phyloP scores from a whole-genome alignment of 2,888 invertebrate species.

The Drosophila mimica region DNA sequence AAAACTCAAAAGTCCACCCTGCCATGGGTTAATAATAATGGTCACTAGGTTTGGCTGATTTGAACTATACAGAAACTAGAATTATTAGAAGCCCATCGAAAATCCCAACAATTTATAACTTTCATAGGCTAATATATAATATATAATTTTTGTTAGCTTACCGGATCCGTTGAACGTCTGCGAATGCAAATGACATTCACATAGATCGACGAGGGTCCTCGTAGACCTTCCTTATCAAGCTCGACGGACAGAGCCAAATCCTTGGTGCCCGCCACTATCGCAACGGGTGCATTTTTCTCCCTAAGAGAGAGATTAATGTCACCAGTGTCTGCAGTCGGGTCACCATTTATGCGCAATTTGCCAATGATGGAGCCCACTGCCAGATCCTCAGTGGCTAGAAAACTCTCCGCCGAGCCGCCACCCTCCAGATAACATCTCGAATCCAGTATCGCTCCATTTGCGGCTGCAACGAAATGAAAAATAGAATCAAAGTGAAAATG shows the following conservation, averaged over 20 bases:
- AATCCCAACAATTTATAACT: not conserved
- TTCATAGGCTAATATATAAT: not conserved
- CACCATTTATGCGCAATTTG: constrained; percentile 91
- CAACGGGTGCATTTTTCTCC: constrained; percentile 92
- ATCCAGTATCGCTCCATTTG: constrained; percentile 88
- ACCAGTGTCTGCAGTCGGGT: constrained; percentile 89
- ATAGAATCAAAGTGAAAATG: constrained; percentile 48
- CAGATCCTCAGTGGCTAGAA: constrained; percentile 94
- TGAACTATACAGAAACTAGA: not conserved
- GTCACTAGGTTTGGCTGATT: constrained; percentile 44
- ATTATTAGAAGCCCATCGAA: not conserved
- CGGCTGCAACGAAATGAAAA: constrained; percentile 85
- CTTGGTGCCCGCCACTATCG: constrained; percentile 91
- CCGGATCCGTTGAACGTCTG: constrained; percentile 91
- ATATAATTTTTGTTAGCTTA: constrained; percentile 82
- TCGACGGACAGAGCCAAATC: constrained; percentile 91
- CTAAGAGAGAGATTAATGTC: constrained; percentile 92
- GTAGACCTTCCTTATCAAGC: constrained; percentile 93
- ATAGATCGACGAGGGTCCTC: constrained; percentile 93
- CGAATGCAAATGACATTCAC: constrained; percentile 94
- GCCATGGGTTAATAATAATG: constrained; percentile 49
- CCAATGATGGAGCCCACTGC: constrained; percentile 92
- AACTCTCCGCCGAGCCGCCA: constrained; percentile 95
- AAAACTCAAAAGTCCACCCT: constrained; percentile 4
- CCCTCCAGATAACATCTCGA: constrained; percentile 95